phyloP scores from a whole-genome alignment of 2,888 invertebrate genomes.

The Zaprionus obscuricornis region DNA sequence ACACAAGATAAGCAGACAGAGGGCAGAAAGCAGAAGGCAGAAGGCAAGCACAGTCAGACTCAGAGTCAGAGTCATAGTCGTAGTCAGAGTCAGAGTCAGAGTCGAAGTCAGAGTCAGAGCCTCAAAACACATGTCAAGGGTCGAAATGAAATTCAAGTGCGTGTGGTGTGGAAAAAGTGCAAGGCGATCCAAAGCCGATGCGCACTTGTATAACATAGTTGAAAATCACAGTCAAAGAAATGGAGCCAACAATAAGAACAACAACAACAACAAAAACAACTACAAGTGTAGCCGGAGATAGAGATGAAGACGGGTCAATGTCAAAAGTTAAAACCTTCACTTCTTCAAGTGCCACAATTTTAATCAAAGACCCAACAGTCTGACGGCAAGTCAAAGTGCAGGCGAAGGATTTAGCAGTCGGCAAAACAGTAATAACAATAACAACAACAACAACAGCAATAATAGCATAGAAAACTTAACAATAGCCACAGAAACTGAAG shows the following conservation, averaged over 20 bases:
- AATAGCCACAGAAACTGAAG: neutral
- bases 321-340: conserved; percentile 67
- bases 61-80: too few relatives aligned
- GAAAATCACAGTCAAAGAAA: too few relatives aligned
- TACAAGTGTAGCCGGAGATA: conserved; percentile 2
- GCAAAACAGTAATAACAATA: conserved; percentile 15
- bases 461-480: too few relatives aligned
- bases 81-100: too few relatives aligned
- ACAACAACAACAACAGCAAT: conserved; percentile 7
- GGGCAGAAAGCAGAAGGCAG: too few relatives aligned
- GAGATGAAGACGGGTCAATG: conserved; percentile 50
- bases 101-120: too few relatives aligned
- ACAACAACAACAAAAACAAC: neutral
- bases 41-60: too few relatives aligned
- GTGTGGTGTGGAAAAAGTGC: conserved; percentile 46
- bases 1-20: too few relatives aligned
- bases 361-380: conserved; percentile 65
- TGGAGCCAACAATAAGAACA: neutral
- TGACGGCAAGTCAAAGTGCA: conserved; percentile 46
- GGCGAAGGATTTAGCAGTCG: conserved; percentile 33
- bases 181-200: conserved; percentile 36
- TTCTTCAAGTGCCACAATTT: conserved; percentile 70
- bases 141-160: conserved; percentile 59
- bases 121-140: conserved; percentile 53
- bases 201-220: too few relatives aligned